Evolutionary conservation across 2,888 invertebrate species (phyloP), one percentile per base, ranked within the genome.

Genomic region (Antheraea yamamai): DNA sequence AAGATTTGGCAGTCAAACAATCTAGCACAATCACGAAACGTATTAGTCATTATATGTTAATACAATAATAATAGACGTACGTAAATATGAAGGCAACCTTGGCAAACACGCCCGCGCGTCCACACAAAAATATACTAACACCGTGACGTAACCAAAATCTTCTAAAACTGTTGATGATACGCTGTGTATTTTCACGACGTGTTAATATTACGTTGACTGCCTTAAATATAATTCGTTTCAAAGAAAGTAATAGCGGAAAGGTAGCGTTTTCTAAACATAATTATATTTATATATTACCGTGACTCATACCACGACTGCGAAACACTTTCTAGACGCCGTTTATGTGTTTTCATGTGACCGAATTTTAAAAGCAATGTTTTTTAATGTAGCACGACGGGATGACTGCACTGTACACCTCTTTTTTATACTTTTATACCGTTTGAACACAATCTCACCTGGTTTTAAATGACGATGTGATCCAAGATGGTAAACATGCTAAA

Each of bases 21-120:
- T 72, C 39, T 68, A 20, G 74, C 70, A 61, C 61, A 77, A 55
- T 66, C 73, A 71, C 55, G 39, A 55, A 76, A 75, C 75, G 72
- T 66, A 76, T 75, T 76, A 75, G 76, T 72, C 73, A 73, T 55
- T 75, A 73, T 52, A 75, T 75, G 68, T 74, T 74, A 73, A 74
- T 72, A 76, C 78, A 79, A 79, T 77, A 79, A 77, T 76, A 70
- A 76, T 77, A 77, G 77, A 79, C 76, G 80, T 81, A 81, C 81
- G 81, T 85, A 85, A 85, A 87, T 81, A 85, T 77, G 79, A 82
- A 74, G 79, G 76, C 82, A 84, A 85, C 88, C 88, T 89, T 89
- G 89, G 87, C 86, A 84, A 82, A 83, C 77, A 81, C 81, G 81
- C 83, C 80, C 78, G 85, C 85, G 86, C 85, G 79, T 82, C 81